Percentiles rank a stretch among this genome's conserved stretches.
Conservation (phyloP, 2,113 vertebrate genomes). For the Dipodomys spectabilis region DNA sequence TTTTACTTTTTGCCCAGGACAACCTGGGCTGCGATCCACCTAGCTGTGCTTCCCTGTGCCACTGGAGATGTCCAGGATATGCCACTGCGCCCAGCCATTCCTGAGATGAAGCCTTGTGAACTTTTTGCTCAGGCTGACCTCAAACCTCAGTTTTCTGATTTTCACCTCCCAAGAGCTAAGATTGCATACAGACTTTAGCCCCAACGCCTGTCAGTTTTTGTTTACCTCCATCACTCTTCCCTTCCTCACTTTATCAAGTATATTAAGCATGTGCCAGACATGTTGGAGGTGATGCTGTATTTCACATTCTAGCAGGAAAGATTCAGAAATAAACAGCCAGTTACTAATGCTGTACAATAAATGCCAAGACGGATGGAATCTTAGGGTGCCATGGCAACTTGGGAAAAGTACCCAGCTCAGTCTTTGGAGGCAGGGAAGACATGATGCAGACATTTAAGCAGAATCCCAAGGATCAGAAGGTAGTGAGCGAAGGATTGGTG, state of each 20-base stretch:
- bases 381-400: constrained; percentile 37
- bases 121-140: neutral
- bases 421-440: neutral
- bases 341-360: neutral
- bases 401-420: neutral
- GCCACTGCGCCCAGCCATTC: no score
- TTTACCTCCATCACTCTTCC: neutral
- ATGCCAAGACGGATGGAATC: constrained; percentile 4
- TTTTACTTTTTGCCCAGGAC: no score
- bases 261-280: neutral
- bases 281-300: neutral
- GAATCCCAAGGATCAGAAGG: neutral
- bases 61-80: no score
- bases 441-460: neutral
- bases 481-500: neutral
- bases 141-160: neutral
- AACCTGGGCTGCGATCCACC: no score
- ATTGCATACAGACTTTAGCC: neutral
- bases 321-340: constrained; percentile 1
- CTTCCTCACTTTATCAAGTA: neutral
- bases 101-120: no score
- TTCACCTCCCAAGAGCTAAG: neutral
- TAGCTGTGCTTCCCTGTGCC: no score
- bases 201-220: neutral
- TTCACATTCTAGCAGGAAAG: neutral